Percentiles rank a stretch among this genome's conserved stretches.
These are phyloP conservation scores for Rallus limicola DNA, from an alignment of 2,113 vertebrate species.

Conservation along the genomic window DNA sequence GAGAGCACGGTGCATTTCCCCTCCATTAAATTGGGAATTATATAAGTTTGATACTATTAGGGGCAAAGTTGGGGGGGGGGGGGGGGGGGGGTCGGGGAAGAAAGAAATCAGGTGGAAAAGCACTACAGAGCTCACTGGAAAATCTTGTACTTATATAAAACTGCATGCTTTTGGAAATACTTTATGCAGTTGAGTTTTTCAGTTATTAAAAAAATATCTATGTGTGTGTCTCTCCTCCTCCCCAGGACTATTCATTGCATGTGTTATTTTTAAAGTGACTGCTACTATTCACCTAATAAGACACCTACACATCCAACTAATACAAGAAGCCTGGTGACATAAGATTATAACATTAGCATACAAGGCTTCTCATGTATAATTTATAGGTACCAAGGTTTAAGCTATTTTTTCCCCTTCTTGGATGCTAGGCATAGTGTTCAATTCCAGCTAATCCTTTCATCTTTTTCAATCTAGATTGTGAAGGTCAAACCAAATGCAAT, in stretches of 20 bases:
- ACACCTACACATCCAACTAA: slow-evolving; percentile 20
- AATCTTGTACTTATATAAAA: neutral
- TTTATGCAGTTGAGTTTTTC: neutral
- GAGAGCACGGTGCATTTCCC: neutral
- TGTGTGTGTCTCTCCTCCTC: neutral
- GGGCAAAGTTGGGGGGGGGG: too few relatives aligned
- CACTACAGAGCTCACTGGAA: neutral
- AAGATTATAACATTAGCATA: slow-evolving; percentile 51
- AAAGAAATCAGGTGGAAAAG: neutral
- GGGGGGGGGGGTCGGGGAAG: too few relatives aligned
- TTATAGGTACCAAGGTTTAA: slow-evolving; percentile 44
- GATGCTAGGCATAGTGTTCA: slow-evolving; percentile 17
- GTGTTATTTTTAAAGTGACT: slow-evolving; percentile 35
- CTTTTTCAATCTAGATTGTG: slow-evolving; percentile 32
- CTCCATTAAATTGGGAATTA: neutral
- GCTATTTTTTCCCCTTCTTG: slow-evolving; percentile 7
- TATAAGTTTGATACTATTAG: neutral
- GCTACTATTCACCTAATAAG: slow-evolving; percentile 24
- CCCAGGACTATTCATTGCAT: neutral
- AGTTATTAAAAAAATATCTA: neutral
- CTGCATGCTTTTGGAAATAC: neutral
- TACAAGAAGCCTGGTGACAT: slow-evolving; percentile 30
- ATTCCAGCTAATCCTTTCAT: slow-evolving; percentile 69
- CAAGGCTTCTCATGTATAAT: slow-evolving; percentile 61
- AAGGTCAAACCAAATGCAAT: slow-evolving; percentile 4